Evolutionary conservation across 2,888 invertebrate species (phyloP), one percentile per base, ranked within the genome.

Genomic region (Oxytorus armatus): DNA sequence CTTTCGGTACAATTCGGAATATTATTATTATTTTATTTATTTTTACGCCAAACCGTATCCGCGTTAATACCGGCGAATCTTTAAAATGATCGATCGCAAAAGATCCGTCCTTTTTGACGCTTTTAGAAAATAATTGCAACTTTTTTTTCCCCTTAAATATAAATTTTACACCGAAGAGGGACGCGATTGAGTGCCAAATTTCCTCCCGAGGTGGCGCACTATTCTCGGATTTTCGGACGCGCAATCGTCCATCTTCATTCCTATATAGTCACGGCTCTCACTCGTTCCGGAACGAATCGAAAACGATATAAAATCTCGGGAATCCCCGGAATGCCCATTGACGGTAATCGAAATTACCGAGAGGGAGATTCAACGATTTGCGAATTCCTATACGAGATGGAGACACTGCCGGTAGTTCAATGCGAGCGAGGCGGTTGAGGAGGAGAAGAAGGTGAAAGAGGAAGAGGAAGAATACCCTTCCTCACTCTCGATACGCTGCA

Each of bases 291-390:
- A n/a, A n/a, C 51, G 39, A 39, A 18, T 14, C 25, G 29, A 23
- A 10, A 70, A 57, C 42, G 73, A 77, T 76, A 57, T 57, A 69
- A 63, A 63, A 73, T 57, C n/a, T 47, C 36, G 18, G 85, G 81
- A 84, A 88, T 88, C 84, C 81, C 77, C 73, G 70, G 85, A 82
- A 85, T 85, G 83, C 76, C 77, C 66, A 75, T 78, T 63, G 81
- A 82, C 81, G 83, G 85, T 87, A 88, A 88, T 88, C 85, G 85
- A 88, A 87, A 89, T 89, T 86, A 85, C 84, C 82, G 73, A 21
- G 82, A 84, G 44, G 21, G 21, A 39, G 29, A 87, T 89, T 88
- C 85, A 66, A 65, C 85, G 82, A 84, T 85, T 83, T 84, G 79
- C 82, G 80, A 83, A 83, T 84, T 85, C 82, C 79, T 68, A 44